Evolutionary conservation across 1,140 invertebrate species (phyloP).

Genomic region (Sitodiplosis mosellana): DNA sequence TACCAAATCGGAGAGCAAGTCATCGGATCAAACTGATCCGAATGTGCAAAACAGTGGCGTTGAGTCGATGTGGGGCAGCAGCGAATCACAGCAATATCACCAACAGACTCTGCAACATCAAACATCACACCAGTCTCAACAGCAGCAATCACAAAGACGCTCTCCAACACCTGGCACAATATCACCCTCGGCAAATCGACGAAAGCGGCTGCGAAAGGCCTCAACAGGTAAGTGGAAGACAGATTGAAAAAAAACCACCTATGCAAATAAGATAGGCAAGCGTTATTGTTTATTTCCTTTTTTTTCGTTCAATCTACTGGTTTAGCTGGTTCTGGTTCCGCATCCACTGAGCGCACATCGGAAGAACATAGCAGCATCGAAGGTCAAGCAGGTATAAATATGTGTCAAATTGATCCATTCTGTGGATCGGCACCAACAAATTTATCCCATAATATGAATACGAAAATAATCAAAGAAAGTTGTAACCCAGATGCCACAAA

Average conservation of each 20-base stretch:
- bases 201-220: slow-evolving; percentile 49
- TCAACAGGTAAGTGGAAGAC: slow-evolving; percentile 37
- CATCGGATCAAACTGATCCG: slow-evolving; percentile 19
- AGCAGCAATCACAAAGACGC: slow-evolving; percentile 18
- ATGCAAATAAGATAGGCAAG: neutral
- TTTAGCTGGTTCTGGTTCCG: neutral
- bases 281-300: neutral
- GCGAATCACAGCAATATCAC: slow-evolving; percentile 14
- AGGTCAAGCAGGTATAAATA: slow-evolving; percentile 14
- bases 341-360: slow-evolving; percentile 30
- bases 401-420: slow-evolving; percentile 21
- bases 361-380: slow-evolving; percentile 28
- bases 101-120: slow-evolving; percentile 15
- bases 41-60: slow-evolving; percentile 14
- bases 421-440: slow-evolving; percentile 11
- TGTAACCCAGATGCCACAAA: slow-evolving; percentile 19
- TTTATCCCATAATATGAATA: slow-evolving; percentile 5
- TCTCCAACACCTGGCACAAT: slow-evolving; percentile 21
- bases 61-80: slow-evolving; percentile 23
- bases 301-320: neutral
- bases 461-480: slow-evolving; percentile 21
- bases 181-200: slow-evolving; percentile 22
- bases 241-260: too few relatives aligned
- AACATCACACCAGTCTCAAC: slow-evolving; percentile 12
- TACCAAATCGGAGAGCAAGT: slow-evolving; percentile 40